A percentile compares a stretch with the other conserved stretches of the same genome.
phyloP scores from a whole-genome alignment of 2,888 invertebrate species.

The Phanerotoma sp. region DNA sequence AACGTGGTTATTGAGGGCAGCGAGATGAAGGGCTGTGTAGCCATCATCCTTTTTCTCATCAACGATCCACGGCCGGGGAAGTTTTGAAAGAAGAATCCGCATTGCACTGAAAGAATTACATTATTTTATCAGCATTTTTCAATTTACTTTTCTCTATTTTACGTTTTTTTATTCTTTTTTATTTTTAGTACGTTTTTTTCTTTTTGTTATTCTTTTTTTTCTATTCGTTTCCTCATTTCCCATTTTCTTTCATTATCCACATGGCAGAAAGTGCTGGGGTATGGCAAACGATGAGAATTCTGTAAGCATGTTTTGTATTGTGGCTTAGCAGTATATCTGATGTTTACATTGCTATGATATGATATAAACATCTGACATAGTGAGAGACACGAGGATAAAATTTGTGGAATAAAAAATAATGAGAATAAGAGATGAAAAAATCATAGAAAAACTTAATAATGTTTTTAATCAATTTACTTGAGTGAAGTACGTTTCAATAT shows the following conservation, averaged over 20 bases:
- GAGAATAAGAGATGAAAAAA: too few species aligned
- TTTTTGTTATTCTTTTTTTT: background rate
- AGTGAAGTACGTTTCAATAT: too few species aligned
- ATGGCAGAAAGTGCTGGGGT: background rate
- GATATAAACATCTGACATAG: too few species aligned
- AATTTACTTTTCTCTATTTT: background rate
- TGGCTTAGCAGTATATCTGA: too few species aligned
- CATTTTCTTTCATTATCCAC: background rate
- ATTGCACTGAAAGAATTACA: constrained; percentile 75
- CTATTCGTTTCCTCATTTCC: background rate
- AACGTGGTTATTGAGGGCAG: constrained; percentile 95
- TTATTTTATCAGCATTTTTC: constrained; percentile 17
- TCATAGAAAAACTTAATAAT: too few species aligned
- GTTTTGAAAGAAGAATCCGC: constrained; percentile 89
- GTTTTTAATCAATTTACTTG: too few species aligned
- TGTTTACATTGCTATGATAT: too few species aligned
- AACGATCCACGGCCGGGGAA: constrained; percentile 95
- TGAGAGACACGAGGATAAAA: too few species aligned
- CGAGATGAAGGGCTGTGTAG: constrained; percentile 93
- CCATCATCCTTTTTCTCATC: constrained; percentile 99
- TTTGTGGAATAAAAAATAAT: too few species aligned
- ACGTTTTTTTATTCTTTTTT: background rate
- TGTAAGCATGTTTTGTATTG: too few species aligned
- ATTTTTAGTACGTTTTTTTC: too few species aligned
- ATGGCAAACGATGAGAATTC: too few species aligned